Conservation (phyloP, 2,113 vertebrate genomes). For the Phrynosoma blainvillii region DNA sequence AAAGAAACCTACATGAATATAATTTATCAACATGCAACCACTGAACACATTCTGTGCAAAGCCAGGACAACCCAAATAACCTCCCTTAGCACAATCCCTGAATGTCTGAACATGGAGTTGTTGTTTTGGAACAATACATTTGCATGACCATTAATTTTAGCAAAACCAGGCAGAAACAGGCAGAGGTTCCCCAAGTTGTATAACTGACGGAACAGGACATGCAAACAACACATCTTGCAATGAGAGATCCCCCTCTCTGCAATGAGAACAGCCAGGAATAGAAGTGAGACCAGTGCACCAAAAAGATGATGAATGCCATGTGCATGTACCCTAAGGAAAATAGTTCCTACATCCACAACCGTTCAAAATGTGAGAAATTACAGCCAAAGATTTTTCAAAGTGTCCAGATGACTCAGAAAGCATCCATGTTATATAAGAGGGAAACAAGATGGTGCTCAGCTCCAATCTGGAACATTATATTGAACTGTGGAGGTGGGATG, state of each 20-base stretch:
- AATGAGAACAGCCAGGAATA: background rate
- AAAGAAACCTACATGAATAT: background rate
- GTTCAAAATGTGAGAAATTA: rapidly evolving
- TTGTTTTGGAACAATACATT: background rate
- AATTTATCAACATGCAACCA: background rate
- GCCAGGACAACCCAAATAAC: background rate
- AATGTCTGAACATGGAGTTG: background rate
- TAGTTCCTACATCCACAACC: background rate
- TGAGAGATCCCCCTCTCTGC: background rate
- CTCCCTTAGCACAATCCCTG: background rate
- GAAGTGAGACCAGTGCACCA: background rate
- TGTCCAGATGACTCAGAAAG: background rate
- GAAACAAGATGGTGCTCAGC: background rate
- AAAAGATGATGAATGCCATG: background rate
- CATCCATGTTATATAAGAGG: background rate
- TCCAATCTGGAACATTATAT: no score
- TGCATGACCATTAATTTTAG: background rate
- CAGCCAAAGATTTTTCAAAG: background rate
- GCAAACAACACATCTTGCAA: background rate
- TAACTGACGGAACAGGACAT: background rate
- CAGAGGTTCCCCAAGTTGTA: background rate
- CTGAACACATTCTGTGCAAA: no score
- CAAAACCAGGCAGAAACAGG: background rate
- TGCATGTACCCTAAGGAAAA: background rate
- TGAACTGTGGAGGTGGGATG: no score